These are phyloP conservation scores for Neoscelio sp. DNA, from an alignment of 2,888 invertebrate genomes.

Conservation along the genomic window DNA sequence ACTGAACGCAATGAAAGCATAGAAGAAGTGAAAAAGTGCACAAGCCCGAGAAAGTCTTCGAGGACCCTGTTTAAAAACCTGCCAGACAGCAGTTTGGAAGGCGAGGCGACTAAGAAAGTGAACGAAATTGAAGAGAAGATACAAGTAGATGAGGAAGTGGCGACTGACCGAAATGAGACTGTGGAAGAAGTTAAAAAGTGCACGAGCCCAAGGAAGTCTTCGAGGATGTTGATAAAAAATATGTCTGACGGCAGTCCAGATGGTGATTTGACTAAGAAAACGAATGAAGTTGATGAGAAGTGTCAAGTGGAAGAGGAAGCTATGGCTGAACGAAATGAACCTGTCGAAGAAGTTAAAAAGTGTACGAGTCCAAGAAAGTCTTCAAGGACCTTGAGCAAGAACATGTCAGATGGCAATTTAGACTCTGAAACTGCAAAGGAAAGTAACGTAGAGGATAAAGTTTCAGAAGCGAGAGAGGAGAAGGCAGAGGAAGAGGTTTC, in stretches of 20 bases:
- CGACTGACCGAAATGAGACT: too few species aligned
- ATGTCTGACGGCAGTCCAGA: slow-evolving; percentile 2
- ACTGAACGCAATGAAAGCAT: too few species aligned
- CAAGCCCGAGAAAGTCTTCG: slow-evolving; percentile 74
- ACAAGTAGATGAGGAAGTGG: slow-evolving; percentile 26
- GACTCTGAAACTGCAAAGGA: slow-evolving; percentile 39
- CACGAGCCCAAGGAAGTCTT: slow-evolving; percentile 19
- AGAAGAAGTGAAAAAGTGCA: slow-evolving; percentile 74
- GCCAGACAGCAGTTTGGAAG: too few species aligned
- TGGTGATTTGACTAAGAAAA: slow-evolving; percentile 2
- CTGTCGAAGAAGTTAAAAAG: slow-evolving; percentile 60
- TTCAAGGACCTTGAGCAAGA: slow-evolving; percentile 14
- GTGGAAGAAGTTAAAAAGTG: slow-evolving; percentile 11
- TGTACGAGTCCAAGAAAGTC: slow-evolving; percentile 64
- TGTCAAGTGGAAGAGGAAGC: not conserved
- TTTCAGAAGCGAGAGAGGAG: not conserved
- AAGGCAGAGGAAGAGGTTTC: slow-evolving; percentile 1
- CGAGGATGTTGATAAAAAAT: slow-evolving; percentile 29
- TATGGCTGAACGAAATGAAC: not conserved
- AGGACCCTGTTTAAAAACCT: slow-evolving; percentile 80
- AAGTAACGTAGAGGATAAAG: too few species aligned
- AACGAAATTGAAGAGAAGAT: slow-evolving; percentile 14
- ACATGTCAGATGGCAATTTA: slow-evolving; percentile 6
- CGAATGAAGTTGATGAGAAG: not conserved
- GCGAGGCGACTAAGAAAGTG: slow-evolving; percentile 35